Evolutionary conservation across 2,797 vertebrate genomes (phyloP).

Genomic region (Amblyopsis hoosieri): DNA sequence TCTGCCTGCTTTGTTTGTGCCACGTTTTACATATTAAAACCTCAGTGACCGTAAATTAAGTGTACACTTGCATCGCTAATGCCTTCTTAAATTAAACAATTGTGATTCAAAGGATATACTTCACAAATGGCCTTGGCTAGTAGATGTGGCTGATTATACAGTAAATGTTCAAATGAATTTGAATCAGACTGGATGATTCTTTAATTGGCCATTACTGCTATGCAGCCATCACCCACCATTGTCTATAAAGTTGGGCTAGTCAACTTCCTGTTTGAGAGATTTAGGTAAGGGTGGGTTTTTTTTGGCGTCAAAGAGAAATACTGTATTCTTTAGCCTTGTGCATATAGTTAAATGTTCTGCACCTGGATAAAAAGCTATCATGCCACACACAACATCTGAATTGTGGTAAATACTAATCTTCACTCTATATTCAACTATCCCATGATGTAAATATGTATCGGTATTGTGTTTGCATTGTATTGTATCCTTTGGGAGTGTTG

Average conservation of each 20-base stretch:
- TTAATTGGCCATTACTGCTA: constrained; percentile 6
- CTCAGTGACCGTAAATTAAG: constrained; percentile 16
- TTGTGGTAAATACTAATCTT: background rate
- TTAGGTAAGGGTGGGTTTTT: background rate
- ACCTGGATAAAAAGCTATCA: background rate
- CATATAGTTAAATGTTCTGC: background rate
- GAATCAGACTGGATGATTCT: constrained; percentile 25
- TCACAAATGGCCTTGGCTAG: background rate
- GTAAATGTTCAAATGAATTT: constrained; percentile 26
- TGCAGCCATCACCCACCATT: constrained; percentile 1
- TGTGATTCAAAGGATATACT: constrained; percentile 20
- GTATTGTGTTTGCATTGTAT: background rate
- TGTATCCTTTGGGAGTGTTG: background rate
- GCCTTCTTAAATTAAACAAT: too few species aligned
- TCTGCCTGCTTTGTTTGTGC: constrained; percentile 4
- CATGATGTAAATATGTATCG: background rate
- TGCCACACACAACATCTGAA: background rate
- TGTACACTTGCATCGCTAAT: constrained; percentile 18
- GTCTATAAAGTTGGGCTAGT: constrained; percentile 4
- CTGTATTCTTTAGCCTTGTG: background rate
- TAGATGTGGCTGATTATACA: constrained; percentile 3
- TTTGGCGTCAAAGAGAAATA: background rate
- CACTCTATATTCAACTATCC: background rate
- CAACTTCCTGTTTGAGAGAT: constrained; percentile 3
- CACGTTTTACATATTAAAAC: constrained; percentile 45